Conservation (phyloP, 2,797 vertebrate species). For the Cirrhinus molitorella region DNA sequence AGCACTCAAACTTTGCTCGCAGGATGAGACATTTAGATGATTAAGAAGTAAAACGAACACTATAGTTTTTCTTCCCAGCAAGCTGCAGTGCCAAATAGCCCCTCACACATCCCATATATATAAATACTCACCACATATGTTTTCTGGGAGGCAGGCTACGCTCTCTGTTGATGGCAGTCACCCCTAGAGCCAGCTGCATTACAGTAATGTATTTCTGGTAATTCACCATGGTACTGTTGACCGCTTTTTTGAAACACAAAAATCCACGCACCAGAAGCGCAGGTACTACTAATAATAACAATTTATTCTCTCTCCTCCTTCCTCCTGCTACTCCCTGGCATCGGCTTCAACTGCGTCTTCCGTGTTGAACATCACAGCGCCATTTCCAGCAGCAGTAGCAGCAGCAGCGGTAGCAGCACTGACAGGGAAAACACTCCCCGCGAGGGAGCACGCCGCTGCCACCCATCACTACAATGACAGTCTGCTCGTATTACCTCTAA, state of each 20-base stretch:
- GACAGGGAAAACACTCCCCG: conserved; percentile 79
- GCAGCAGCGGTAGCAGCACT: conserved; percentile 76
- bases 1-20: conserved; percentile 31
- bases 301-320: conserved; percentile 69
- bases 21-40: conserved; percentile 38
- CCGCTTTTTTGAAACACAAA: conserved; percentile 81
- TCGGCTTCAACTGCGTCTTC: conserved; percentile 87
- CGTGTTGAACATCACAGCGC: conserved; percentile 83
- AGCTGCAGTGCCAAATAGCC: conserved; percentile 71
- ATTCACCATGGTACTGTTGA: conserved; percentile 95
- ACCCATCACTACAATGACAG: conserved; percentile 81
- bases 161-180: conserved; percentile 97
- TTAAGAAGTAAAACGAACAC: conserved; percentile 38
- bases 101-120: conserved; percentile 68
- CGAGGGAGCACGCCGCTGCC: conserved; percentile 80
- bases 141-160: conserved; percentile 96
- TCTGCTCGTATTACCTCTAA: conserved; percentile 75
- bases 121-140: conserved; percentile 94
- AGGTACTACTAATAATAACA: conserved; percentile 78
- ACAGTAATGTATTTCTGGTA: conserved; percentile 99
- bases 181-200: conserved; percentile 99
- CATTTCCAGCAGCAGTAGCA: conserved; percentile 77
- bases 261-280: conserved; percentile 85
- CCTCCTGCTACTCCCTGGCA: conserved; percentile 82
- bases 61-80: conserved; percentile 61